Percentiles rank a stretch among this genome's conserved stretches.
Evolutionary conservation across 2,888 invertebrate species (phyloP).

Genomic region (Eupithecia exiguata): DNA sequence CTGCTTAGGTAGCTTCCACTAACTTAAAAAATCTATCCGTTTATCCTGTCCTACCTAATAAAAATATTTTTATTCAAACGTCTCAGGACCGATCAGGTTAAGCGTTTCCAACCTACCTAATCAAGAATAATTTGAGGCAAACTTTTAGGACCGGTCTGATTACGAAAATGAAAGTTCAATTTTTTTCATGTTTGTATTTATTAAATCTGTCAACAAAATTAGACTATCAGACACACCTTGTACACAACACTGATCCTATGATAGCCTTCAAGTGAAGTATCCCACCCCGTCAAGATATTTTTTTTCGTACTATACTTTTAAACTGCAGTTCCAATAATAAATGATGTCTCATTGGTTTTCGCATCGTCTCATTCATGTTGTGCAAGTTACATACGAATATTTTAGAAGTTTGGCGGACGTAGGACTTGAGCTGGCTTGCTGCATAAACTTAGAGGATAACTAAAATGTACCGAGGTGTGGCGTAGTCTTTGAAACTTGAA

Average conservation of each 20-base stretch:
- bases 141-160: background rate
- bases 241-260: background rate
- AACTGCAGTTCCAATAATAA: background rate
- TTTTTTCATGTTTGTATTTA: background rate
- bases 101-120: background rate
- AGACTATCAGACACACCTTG: background rate
- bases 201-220: background rate
- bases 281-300: background rate
- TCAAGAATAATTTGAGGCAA: background rate
- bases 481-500: background rate
- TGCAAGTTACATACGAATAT: background rate
- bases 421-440: background rate
- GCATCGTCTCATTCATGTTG: background rate
- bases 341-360: background rate
- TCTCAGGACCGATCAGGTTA: background rate
- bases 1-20: constrained; percentile 38
- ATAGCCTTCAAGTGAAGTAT: background rate
- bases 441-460: background rate
- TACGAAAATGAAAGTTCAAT: background rate
- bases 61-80: background rate
- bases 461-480: background rate
- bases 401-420: background rate
- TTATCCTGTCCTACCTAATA: constrained; percentile 1
- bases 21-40: constrained; percentile 20
- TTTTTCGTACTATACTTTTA: background rate